Conservation (phyloP, 2,797 vertebrate species). For the Anguilla pacifica region DNA sequence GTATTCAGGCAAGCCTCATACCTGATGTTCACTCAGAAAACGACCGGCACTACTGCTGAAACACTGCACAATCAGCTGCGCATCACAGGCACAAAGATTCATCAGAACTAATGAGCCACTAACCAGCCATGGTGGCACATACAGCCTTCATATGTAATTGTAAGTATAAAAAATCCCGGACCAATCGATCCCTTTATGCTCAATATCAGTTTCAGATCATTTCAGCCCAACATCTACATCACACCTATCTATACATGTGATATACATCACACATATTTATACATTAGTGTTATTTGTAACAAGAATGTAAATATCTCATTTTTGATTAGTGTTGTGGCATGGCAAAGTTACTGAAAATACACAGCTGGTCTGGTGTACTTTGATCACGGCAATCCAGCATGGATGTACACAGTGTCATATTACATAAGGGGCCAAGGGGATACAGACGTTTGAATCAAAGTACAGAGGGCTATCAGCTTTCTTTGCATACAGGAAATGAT, state of each 20-base stretch:
- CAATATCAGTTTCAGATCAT: not conserved
- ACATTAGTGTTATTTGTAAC: not conserved
- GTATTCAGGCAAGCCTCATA: not conserved
- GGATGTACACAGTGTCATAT: not conserved
- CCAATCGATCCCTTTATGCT: not conserved
- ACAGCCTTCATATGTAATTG: not conserved
- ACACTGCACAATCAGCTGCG: not conserved
- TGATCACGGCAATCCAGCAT: not conserved
- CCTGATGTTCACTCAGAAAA: not conserved
- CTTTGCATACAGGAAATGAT: not conserved
- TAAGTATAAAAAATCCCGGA: not conserved
- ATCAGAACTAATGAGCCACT: not conserved
- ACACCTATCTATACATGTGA: not conserved
- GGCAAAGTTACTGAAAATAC: not conserved
- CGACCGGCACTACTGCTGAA: not conserved
- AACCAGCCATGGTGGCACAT: not conserved
- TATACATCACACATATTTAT: not conserved
- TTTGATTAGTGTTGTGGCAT: constrained; percentile 18
- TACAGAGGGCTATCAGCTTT: not conserved
- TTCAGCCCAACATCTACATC: not conserved
- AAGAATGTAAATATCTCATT: constrained; percentile 4
- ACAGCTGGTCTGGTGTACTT: not conserved
- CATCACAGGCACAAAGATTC: not conserved
- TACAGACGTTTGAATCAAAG: not conserved
- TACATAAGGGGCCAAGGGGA: not conserved